Base-by-base conservation (phyloP, 2,888 invertebrate species). In the Apantesis nais region DNA sequence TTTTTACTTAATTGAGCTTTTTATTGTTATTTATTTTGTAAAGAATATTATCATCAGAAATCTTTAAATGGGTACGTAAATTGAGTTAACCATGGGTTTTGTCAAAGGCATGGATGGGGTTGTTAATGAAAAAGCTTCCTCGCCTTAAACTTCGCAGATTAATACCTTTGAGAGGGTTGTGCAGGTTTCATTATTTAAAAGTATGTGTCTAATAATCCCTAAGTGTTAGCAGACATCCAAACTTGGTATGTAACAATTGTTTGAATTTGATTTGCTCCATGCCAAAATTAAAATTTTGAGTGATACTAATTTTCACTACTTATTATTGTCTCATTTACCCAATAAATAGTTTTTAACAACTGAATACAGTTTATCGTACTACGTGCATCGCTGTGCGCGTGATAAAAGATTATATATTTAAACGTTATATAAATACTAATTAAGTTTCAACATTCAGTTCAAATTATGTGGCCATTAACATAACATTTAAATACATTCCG, bases 401-500 rank as follows among this genome's bases (percentile, higher is more conserved):
- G 9, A 52, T 52, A 52, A n/a, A n/a, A 52, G 19, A 22, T 1
- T 48, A 22, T 2, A 8, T 48, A 7, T 22, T 2, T 7, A 16
- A 4, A 7, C 7, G 48, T 22, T 48, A 5, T 11, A 39, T 22
- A 48, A 48, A 19, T 52, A 52, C 52, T n/a, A n/a, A 52, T 52
- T 52, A 55, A 14, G 25, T 14, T 52, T 14, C 25, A 25, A 55
- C 25, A 55, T 55, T 25, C 25, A 25, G n/a, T 52, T 29, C 12
- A 25, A 55, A 55, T 14, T 55, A 22, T 9, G 11, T n/a, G 1
- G 1, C 16, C n/a, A 52, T n/a, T 52, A 58, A 16, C 1, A 58
- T 58, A 29, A 29, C 16, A 58, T 58, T 58, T 63, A 63, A 63
- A 63, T 44, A 63, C n/a, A 25, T n/a, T 39, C 14, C 41, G 14